Percentiles rank a stretch among this genome's conserved stretches.
Conservation (phyloP, 2,888 invertebrate genomes). For the Cosmorhoe ocellata region DNA sequence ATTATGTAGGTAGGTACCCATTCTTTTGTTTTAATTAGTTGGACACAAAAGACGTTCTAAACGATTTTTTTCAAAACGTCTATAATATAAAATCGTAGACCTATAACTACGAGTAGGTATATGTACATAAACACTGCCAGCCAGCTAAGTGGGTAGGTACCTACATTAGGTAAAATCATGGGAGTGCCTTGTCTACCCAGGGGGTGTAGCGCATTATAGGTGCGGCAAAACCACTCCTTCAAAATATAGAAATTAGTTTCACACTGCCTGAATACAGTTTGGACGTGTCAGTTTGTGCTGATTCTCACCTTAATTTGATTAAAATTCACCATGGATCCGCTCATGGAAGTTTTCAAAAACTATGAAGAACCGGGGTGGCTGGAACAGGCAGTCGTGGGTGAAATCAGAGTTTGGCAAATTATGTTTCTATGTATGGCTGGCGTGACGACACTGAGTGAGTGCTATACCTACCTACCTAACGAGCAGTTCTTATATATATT, state of each 20-base stretch:
- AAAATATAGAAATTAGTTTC: conserved; percentile 70
- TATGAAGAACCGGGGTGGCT: conserved; percentile 86
- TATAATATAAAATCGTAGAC: too few relatives aligned
- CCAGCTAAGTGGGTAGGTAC: conserved; percentile 5
- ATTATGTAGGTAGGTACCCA: too few relatives aligned
- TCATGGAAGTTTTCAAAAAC: conserved; percentile 71
- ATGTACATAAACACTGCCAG: neutral
- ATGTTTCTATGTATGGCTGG: conserved; percentile 87
- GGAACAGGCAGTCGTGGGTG: conserved; percentile 85
- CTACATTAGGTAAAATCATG: too few relatives aligned
- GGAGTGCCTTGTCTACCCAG: conserved; percentile 34
- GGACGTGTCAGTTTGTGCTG: conserved; percentile 37
- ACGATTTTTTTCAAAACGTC: too few relatives aligned
- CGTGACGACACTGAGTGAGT: conserved; percentile 84
- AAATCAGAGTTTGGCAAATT: conserved; percentile 91
- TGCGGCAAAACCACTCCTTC: conserved; percentile 74
- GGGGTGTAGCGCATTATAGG: conserved; percentile 42
- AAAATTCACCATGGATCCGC: conserved; percentile 55
- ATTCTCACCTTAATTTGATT: conserved; percentile 2
- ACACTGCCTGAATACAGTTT: conserved; percentile 48
- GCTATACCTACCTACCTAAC: neutral
- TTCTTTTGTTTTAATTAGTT: neutral
- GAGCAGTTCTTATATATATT: too few relatives aligned
- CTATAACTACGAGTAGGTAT: too few relatives aligned
- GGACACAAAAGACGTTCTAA: too few relatives aligned